phyloP scores from a whole-genome alignment of 2,797 vertebrate genomes.

The Monodelphis domestica region DNA sequence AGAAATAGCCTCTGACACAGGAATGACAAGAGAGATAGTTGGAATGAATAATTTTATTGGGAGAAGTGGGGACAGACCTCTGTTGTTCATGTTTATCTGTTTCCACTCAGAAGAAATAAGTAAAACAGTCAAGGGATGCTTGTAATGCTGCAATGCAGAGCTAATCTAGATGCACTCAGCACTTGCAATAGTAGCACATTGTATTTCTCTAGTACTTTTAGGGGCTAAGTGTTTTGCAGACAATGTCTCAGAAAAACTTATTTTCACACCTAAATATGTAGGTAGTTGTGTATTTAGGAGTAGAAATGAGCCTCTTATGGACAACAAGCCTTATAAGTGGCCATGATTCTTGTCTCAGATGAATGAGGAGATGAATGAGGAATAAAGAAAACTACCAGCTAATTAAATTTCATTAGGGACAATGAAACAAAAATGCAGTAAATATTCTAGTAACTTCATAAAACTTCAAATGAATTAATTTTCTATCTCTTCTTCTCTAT shows the following conservation, averaged over 20 bases:
- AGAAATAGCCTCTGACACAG: neutral
- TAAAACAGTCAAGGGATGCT: neutral
- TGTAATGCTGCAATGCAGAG: neutral
- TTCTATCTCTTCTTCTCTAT: neutral
- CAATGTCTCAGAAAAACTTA: neutral
- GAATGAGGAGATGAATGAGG: neutral
- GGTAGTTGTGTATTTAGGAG: neutral
- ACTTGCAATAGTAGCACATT: neutral
- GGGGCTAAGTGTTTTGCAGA: constrained; percentile 18
- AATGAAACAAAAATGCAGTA: neutral
- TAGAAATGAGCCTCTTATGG: constrained; percentile 37
- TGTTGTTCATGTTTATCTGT: neutral
- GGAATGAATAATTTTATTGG: neutral
- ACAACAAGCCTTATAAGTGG: constrained; percentile 7
- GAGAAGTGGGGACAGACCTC: neutral
- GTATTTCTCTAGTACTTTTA: constrained; percentile 22
- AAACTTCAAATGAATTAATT: neutral
- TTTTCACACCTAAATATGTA: neutral
- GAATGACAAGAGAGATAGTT: neutral
- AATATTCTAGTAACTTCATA: constrained; percentile 3
- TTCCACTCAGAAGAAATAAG: constrained; percentile 6
- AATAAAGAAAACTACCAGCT: neutral
- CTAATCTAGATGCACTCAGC: neutral
- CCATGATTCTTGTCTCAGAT: constrained; percentile 4
- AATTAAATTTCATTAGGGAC: constrained; percentile 16